Conservation (phyloP, 1,140 invertebrate species). For the Mizuhopecten yessoensis region DNA sequence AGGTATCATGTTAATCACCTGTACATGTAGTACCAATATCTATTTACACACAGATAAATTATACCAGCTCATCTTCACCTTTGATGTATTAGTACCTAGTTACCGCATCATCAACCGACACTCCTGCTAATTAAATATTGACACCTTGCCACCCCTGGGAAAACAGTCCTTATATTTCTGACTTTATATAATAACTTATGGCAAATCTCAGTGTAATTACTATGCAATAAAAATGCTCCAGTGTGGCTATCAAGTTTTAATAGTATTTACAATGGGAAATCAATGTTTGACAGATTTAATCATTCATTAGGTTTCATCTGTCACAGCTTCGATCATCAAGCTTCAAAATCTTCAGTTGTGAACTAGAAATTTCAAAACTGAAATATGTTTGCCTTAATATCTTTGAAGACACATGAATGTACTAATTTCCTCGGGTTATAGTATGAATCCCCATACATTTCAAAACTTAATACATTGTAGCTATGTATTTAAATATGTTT, state of each 20-base stretch:
- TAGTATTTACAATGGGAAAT: background rate
- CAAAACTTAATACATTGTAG: too few species aligned
- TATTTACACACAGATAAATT: background rate
- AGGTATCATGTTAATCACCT: background rate
- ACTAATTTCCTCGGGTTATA: background rate
- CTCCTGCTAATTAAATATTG: background rate
- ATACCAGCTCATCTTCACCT: background rate
- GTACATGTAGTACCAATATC: background rate
- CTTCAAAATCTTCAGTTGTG: background rate
- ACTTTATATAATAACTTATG: background rate
- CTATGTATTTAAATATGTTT: too few species aligned
- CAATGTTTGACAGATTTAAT: background rate
- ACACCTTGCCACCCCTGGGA: background rate
- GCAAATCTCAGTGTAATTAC: conserved; percentile 3
- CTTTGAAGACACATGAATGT: too few species aligned
- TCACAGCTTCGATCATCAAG: background rate
- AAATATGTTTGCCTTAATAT: background rate
- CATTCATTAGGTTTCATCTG: background rate
- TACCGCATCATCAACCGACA: background rate
- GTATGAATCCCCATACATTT: too few species aligned
- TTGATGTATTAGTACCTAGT: background rate
- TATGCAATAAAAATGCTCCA: background rate
- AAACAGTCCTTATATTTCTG: background rate
- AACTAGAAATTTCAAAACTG: background rate
- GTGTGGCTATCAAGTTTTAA: background rate